Base-by-base conservation (phyloP, 1,140 invertebrate species). In the Marisa cornuarietis region DNA sequence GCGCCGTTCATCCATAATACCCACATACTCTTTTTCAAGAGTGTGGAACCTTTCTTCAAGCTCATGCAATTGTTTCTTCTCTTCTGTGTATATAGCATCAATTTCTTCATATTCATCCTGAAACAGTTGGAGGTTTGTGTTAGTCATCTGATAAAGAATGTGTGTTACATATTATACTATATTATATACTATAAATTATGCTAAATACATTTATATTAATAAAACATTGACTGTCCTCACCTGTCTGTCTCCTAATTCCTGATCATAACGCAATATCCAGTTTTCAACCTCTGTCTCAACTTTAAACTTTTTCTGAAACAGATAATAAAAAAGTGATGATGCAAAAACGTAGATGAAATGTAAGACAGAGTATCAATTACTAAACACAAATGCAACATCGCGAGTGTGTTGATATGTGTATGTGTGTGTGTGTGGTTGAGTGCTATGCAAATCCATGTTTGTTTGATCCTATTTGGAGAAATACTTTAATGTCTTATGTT, bases 61-160 rank as follows among this genome's bases (percentile, higher is more conserved):
- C 72, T 91, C 90, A 69, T 88, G 83, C 0, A 91, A 83, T 73
- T 91, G 90, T 83, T 90, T 90, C 87, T 91, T 91, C 81, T 91
- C 90, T 65, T 88, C 87, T 5, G 88, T 90, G 80, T 91, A 91
- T 0, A 87, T 83, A 8, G 83, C 78, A 71, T 91, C 90, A 58
- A 91, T 90, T 80, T 88, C 87, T 73, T 91, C 90, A 84, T 85
- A 90, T 79, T 91, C 90, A 72, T 90, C 87, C 90, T 91, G 81
- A 16, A 79, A 82, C n/a, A 73, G 65, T 49, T 31, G 49, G 49
- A 73, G 10, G 54, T 58, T 58, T 58, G 54, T 18, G 54, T 58
- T 14, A 18, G 2, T 42, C 6, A 42, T 42, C 31, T 42, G 31
- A 42, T 42, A 42, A 42, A 42, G 31, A 42, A 42, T 42, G 31